Base-by-base conservation (phyloP, 2,888 invertebrate genomes). In the Drosophila monieri region DNA sequence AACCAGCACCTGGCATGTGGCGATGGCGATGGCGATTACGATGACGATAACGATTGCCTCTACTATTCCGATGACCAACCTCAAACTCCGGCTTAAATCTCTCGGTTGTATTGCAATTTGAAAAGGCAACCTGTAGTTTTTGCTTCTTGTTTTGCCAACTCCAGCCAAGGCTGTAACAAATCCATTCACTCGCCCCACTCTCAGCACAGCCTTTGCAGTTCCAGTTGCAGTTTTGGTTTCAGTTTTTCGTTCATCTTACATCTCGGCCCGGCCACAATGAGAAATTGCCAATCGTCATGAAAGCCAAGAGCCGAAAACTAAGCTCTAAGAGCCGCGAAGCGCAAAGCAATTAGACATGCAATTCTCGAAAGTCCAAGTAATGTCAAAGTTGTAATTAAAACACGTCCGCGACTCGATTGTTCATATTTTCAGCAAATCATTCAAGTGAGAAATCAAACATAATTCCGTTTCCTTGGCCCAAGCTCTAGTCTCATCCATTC, bases 341-440 rank as follows among this genome's bases (percentile, higher is more conserved):
- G 84, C 80, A 83, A 79, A 83, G 73, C 88, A 80, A 85, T 83
- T 85, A 76, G 86, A 86, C 88, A 88, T 88, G 89, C 88, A 83
- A 88, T 89, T 85, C 85, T 89, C 54, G 89, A 88, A 88, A 89
- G 88, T 86, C 69, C 44, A 69, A 71, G 53, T 88, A 83, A 85
- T 79, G 80, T 78, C 77, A 80, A 76, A 80, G 72, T 80, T 87
- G 88, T 84, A 89, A 85, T 88, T 87, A 88, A 88, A 75, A 55
- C 54, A 49, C 62, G 60, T 70, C 52, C 43, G 52, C 43, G 12
- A 35, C 35, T 35, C 5, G 21, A 15, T 12, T 44, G 51, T 25
- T 64, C 14, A 43, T 18, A 46, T 27, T 43, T 43, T 62, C 21
- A 2, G 9, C 53, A 54, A 51, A 10, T 51, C 61, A 37, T 21